A percentile compares a stretch with the other conserved stretches of the same genome.
Conservation (phyloP, 2,888 invertebrate species). For the Himalopsyche japonica region DNA sequence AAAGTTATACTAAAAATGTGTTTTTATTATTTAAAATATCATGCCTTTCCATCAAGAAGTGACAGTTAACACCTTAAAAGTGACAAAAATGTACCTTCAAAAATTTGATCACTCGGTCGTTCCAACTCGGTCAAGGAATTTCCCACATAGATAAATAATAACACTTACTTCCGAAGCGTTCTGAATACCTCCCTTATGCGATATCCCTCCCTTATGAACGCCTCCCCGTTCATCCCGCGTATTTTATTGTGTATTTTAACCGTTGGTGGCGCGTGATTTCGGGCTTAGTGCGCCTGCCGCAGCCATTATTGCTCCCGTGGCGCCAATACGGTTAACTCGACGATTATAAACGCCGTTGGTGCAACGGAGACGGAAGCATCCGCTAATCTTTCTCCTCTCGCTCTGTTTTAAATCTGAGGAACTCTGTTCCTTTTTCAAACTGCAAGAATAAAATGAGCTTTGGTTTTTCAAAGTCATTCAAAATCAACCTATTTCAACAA, state of each 20-base stretch:
- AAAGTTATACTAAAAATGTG: too few relatives aligned
- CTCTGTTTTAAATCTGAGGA: not conserved
- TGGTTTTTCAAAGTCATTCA: not conserved
- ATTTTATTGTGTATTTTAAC: conserved; percentile 1
- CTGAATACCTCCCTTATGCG: too few relatives aligned
- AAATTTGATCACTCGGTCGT: too few relatives aligned
- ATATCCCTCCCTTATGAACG: not conserved
- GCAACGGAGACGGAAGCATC: not conserved
- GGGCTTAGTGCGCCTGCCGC: not conserved
- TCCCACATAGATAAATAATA: too few relatives aligned
- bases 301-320: conserved; percentile 14
- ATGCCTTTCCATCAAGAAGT: too few relatives aligned
- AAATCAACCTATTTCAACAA: too few relatives aligned
- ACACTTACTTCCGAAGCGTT: too few relatives aligned
- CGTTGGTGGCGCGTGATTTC: not conserved
- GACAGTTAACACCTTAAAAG: too few relatives aligned
- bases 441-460: not conserved
- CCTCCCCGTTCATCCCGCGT: not conserved
- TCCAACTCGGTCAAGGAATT: too few relatives aligned
- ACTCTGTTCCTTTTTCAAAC: not conserved
- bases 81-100: too few relatives aligned
- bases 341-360: conserved; percentile 11
- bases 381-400: not conserved
- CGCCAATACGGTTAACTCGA: conserved; percentile 21
- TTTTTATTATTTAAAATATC: too few relatives aligned